Evolutionary conservation across 1,140 invertebrate genomes (phyloP).

Genomic region (Colletes latitarsis): DNA sequence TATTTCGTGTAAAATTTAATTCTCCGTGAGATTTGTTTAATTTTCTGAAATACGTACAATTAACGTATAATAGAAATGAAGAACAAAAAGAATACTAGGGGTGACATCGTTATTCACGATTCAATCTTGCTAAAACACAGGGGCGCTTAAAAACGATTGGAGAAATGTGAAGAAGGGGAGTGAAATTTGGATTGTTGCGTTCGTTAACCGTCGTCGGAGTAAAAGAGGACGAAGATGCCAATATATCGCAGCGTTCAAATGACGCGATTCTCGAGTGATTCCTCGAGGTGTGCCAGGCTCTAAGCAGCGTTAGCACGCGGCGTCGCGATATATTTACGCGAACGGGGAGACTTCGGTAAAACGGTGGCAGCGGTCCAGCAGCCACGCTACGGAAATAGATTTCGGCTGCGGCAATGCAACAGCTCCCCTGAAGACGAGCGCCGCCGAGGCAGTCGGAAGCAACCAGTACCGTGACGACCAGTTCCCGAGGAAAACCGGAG

Average conservation of each 20-base stretch:
- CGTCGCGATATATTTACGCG: slow-evolving; percentile 77
- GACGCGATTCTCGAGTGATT: not conserved
- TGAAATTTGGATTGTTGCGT: no score
- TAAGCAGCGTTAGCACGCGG: slow-evolving; percentile 14
- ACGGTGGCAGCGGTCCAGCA: slow-evolving; percentile 78
- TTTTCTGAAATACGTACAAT: no score
- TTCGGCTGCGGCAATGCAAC: slow-evolving; percentile 65
- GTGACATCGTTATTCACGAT: no score
- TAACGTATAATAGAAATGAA: no score
- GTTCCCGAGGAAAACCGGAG: slow-evolving; percentile 71
- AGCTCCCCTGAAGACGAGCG: slow-evolving; percentile 56
- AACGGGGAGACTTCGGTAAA: slow-evolving; percentile 76
- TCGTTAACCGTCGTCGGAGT: no score
- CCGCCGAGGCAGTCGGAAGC: slow-evolving; percentile 33
- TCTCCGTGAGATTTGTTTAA: no score
- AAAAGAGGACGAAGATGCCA: not conserved
- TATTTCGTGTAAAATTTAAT: no score
- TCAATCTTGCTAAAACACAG: no score
- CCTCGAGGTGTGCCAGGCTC: slow-evolving; percentile 21
- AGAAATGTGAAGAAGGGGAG: no score
- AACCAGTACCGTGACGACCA: slow-evolving; percentile 71
- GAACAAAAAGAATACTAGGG: no score
- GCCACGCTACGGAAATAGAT: slow-evolving; percentile 75
- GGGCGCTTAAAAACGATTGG: no score
- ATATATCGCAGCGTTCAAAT: not conserved